Evolutionary conservation across 2,888 invertebrate species (phyloP).

Genomic region (Melanostoma mellinum): DNA sequence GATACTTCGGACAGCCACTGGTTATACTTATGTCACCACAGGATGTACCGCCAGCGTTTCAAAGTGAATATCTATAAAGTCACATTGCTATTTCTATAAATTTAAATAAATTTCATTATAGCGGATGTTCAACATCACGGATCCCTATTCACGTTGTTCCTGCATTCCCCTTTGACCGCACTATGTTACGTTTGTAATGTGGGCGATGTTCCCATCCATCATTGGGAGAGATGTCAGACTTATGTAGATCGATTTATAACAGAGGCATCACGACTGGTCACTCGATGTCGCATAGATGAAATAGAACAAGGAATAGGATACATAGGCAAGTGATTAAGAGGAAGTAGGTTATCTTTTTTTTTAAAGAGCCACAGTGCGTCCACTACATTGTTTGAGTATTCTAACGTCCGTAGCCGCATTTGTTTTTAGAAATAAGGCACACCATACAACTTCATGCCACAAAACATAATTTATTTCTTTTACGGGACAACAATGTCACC

Average conservation of each 20-base stretch:
- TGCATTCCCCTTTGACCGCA: constrained; percentile 96
- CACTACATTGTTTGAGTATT: constrained; percentile 30
- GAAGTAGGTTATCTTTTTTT: neutral
- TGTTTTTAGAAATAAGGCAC: no score
- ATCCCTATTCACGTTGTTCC: constrained; percentile 96
- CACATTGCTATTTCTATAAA: neutral
- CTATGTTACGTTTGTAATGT: constrained; percentile 96
- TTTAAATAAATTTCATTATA: constrained; percentile 68
- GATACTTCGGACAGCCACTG: constrained; percentile 95
- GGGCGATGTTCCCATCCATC: constrained; percentile 90
- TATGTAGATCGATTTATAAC: constrained; percentile 94
- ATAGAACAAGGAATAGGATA: constrained; percentile 82
- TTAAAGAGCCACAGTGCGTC: no score
- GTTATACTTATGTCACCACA: constrained; percentile 96
- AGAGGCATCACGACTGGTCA: constrained; percentile 92
- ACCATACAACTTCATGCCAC: no score
- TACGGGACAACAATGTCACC: no score
- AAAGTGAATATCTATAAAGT: constrained; percentile 84
- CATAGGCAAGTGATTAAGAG: constrained; percentile 77
- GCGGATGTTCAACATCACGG: constrained; percentile 93
- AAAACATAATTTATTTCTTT: no score
- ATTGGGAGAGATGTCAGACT: constrained; percentile 95
- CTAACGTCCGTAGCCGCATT: no score
- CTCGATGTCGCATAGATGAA: constrained; percentile 91
- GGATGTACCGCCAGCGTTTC: constrained; percentile 92